Conservation (phyloP, 1,140 invertebrate genomes). For the Metopolophium dirhodum region DNA sequence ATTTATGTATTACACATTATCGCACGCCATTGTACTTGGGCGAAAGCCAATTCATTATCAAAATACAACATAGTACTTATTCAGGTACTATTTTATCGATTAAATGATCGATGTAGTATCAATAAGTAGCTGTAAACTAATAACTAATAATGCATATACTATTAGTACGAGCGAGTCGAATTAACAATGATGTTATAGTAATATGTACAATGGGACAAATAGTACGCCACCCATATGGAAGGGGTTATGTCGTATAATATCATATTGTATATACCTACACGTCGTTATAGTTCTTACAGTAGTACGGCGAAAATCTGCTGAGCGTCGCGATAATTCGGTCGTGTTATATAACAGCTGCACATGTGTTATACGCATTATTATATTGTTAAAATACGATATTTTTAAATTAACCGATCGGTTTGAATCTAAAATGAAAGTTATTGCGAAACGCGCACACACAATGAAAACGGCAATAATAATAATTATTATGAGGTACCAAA, state of each 20-base stretch:
- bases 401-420: slow-evolving; percentile 39
- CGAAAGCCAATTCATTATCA: slow-evolving; percentile 6
- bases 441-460: slow-evolving; percentile 5
- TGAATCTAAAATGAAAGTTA: slow-evolving; percentile 42
- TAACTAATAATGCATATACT: not conserved
- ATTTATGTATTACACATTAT: not conserved
- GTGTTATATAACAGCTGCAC: slow-evolving; percentile 5
- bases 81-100: not conserved
- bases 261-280: not conserved
- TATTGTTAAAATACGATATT: slow-evolving; percentile 44
- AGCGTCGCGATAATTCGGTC: slow-evolving; percentile 31
- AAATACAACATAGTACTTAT: not conserved
- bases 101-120: not conserved
- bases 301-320: slow-evolving; percentile 26
- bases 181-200: not conserved
- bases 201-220: not conserved
- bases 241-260: not conserved
- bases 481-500: not conserved
- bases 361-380: not conserved
- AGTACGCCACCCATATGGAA: too few relatives aligned
- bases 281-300: not conserved
- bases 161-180: not conserved
- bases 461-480: not conserved
- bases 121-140: not conserved
- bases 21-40: not conserved